Percentiles rank a stretch among this genome's conserved stretches.
These are phyloP conservation scores for Chironomus tentans DNA, from an alignment of 2,888 invertebrate species.

Conservation along the genomic window DNA sequence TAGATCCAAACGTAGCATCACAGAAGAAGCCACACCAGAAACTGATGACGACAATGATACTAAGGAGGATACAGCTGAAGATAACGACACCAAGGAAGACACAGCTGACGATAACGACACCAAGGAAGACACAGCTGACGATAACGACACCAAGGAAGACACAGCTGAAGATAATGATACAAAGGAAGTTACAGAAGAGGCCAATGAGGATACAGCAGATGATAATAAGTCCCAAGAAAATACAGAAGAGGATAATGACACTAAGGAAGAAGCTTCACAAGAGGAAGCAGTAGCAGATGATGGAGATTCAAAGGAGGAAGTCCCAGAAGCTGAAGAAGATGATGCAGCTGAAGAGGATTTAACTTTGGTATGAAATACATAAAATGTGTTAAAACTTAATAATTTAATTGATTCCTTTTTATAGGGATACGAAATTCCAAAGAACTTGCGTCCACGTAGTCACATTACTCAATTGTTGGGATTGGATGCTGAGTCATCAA, in stretches of 20 bases:
- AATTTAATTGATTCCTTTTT: conserved; percentile 8
- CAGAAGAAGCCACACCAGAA: conserved; percentile 37
- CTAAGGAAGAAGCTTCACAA: too few species aligned
- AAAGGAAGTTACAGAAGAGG: not conserved
- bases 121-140: conserved; percentile 27
- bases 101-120: conserved; percentile 28
- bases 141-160: conserved; percentile 32
- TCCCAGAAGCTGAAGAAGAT: too few species aligned
- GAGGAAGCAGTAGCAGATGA: too few species aligned
- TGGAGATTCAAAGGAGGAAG: too few species aligned
- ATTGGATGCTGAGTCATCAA: conserved; percentile 60
- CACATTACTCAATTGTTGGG: conserved; percentile 73
- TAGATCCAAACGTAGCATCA: too few species aligned
- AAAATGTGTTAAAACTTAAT: not conserved
- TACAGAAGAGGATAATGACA: conserved; percentile 28
- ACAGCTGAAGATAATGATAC: conserved; percentile 30
- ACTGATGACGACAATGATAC: conserved; percentile 31
- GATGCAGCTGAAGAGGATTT: conserved; percentile 53
- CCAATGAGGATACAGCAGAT: conserved; percentile 30
- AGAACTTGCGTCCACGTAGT: conserved; percentile 65
- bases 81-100: conserved; percentile 31
- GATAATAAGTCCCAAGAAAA: not conserved
- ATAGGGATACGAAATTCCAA: conserved; percentile 63
- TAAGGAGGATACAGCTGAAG: conserved; percentile 18
- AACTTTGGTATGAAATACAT: conserved; percentile 41